Base-by-base conservation (phyloP, 2,888 invertebrate species). In the Danaus chrysippus region DNA sequence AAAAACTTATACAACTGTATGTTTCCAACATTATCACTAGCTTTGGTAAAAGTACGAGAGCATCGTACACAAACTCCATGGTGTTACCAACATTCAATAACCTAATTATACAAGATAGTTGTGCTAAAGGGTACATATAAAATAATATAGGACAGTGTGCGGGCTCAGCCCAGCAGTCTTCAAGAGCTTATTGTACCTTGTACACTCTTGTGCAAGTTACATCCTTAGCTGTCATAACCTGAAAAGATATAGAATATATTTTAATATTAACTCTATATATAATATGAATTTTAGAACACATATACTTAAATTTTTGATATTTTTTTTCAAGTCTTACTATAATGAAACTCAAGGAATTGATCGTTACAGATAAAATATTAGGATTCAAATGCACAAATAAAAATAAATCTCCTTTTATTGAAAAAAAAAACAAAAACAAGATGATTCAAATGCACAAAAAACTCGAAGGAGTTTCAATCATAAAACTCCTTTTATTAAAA, bases 161-260 rank as follows among this genome's bases (percentile, higher is more conserved):
- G 75, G 77, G 75, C 77, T 41, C 68, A 56, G 82, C 77, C 85
- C 78, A 58, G 76, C 87, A 88, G 87, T 87, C 87, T 88, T 84
- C 63, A 49, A 66, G 61, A 42, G 60, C 52, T 91, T 93, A 93
- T 76, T 93, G 92, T 71, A 91, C 87, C 79, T 95, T 95, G 93
- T 96, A 96, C 70, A 93, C 84, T 76, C 96, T 90, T 76, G 95
- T 95, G 88, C 94, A 94, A 66, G 93, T 93, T 55, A 96, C 92
- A 74, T 94, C 93, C 74, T 94, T 95, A 15, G 94, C 93, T 56
- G 93, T 94, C 92, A 95, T 93, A 23, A 93, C 91, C 95, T 95
- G 87, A 8, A 91, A 84, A 70, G 74, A 67, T 73, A 74, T 69
- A 68, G 67, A 44, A n/a, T 42, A 46, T 44, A 44, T 46, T 11